Evolutionary conservation across 2,113 vertebrate genomes (phyloP), one percentile per base, ranked within the genome.

Genomic region (Ancistrus triradiatus): DNA sequence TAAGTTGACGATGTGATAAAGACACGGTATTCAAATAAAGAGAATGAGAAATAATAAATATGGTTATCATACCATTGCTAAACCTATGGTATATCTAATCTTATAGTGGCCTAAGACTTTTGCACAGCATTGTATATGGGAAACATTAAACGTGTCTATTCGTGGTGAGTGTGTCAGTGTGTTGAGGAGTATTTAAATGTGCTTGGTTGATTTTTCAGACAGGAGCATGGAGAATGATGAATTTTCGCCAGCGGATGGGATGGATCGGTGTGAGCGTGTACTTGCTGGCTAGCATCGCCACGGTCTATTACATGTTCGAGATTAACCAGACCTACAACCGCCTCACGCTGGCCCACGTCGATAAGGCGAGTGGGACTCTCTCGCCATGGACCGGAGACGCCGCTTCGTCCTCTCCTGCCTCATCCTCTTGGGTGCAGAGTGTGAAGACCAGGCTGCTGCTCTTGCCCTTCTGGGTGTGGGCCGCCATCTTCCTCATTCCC

Each of bases 161-260:
- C 14, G 35, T 11, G 14, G 14, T 37, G 35, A 37, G 35, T 37
- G 35, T 11, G 35, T 37, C 9, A 13, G 35, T 13, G 35, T 8
- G 35, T 4, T 13, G 9, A 4, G 9, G 35, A 11, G 9, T 37
- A 13, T 37, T 37, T 8, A 37, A 8, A 37, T 37, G 35, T 11
- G 35, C 9, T 9, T 8, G 4, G 31, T 22, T 18, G 51, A 1
- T 17, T 50, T 48, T 75, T 68, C 44, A 77, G 77, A 62, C 55
- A 69, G 66, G 91, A 96, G 92, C 87, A 98, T 98, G 95, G 95
- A 97, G 93, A 92, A 98, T 95, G 93, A 98, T 98, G 95, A 98
- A 97, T 87, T 98, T 98, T 89, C 94, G 95, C 55, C 95, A 97
- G 90, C 85, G 95, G 89, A 94, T 98, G 93, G 94, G 94, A 68